These are phyloP conservation scores for Ceratosolen solmsi DNA, from an alignment of 1,140 invertebrate species.

Conservation along the genomic window DNA sequence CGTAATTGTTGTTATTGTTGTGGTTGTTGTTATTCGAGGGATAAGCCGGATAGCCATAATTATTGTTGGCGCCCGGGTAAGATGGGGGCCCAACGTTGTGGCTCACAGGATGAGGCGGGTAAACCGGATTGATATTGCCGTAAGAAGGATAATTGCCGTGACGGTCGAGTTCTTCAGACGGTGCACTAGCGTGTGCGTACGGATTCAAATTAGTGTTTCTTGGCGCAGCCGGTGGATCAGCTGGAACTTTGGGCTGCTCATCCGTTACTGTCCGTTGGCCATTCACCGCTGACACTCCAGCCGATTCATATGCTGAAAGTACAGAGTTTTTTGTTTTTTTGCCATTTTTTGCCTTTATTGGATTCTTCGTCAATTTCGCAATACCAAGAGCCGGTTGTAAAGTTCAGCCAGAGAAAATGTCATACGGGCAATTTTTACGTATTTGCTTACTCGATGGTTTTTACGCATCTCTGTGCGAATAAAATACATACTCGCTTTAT, in stretches of 20 bases:
- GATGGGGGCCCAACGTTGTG: not conserved
- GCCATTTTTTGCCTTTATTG: constrained; percentile 1
- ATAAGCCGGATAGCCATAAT: constrained; percentile 56
- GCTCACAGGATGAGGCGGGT: constrained; percentile 62
- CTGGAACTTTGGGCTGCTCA: constrained; percentile 27
- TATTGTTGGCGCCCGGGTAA: constrained; percentile 51
- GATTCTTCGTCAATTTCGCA: not conserved
- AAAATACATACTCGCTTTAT: not conserved
- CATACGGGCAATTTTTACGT: not conserved
- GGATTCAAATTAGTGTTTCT: constrained; percentile 61
- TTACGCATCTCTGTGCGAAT: not conserved
- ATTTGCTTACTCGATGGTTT: not conserved
- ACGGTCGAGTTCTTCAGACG: constrained; percentile 58
- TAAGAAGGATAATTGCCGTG: constrained; percentile 49
- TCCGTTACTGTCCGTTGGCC: constrained; percentile 58
- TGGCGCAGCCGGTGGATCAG: constrained; percentile 48
- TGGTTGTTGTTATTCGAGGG: constrained; percentile 52
- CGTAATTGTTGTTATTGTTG: constrained; percentile 53
- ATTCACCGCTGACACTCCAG: constrained; percentile 65
- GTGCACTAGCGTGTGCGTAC: constrained; percentile 68
- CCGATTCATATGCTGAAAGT: constrained; percentile 69
- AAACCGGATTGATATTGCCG: constrained; percentile 57
- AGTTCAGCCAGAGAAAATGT: constrained; percentile 44
- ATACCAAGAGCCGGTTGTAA: not conserved
- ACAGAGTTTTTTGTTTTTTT: constrained; percentile 19